Base-by-base conservation (phyloP, 53 echinoderm and acorn worm species). In the Patiria pectinifera region DNA sequence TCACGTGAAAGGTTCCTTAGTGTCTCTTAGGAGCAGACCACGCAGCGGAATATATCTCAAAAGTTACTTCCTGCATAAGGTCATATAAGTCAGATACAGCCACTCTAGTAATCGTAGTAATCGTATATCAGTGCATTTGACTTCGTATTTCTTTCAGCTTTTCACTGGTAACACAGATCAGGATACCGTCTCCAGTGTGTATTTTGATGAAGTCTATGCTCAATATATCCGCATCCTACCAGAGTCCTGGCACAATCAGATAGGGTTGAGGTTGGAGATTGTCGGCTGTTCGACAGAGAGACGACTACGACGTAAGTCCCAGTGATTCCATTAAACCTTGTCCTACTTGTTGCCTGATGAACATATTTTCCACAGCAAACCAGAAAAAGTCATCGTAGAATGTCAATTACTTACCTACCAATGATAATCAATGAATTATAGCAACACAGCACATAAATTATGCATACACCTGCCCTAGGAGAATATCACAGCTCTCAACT, bases 161-260 rank as follows among this genome's bases (percentile, higher is more conserved):
- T 96, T 98, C 62, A 94, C 94, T 4, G 98, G 96, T 44, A 98
- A 98, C 93, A 90, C 91, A 10, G 87, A 96, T 80, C 92, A 94
- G 76, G 90, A 95, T 59, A 47, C 82, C 0, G 89, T 94, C 23
- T 66, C 87, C 43, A 26, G 47, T 2, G 86, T 91, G 46, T 71
- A 63, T 45, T 96, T 98, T 77, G 91, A 94, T 26, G 91, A 95
- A 23, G 93, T 96, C 12, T 96, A 95, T 59, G 98, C 93, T 18
- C 95, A 90, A 66, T 98, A 96, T 45, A 85, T 98, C 70, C 87
- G 95, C 46, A 85, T 98, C 49, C 94, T 93, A 16, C 98, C 98
- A 13, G 87, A 91, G 74, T 61, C 92, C 25, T 98, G 98, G 98
- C 83, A 98, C 69, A 89, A 80, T 59, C 79, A 91, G 80, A 94